phyloP scores from a whole-genome alignment of 2,797 vertebrate species.

The Poecilia picta region DNA sequence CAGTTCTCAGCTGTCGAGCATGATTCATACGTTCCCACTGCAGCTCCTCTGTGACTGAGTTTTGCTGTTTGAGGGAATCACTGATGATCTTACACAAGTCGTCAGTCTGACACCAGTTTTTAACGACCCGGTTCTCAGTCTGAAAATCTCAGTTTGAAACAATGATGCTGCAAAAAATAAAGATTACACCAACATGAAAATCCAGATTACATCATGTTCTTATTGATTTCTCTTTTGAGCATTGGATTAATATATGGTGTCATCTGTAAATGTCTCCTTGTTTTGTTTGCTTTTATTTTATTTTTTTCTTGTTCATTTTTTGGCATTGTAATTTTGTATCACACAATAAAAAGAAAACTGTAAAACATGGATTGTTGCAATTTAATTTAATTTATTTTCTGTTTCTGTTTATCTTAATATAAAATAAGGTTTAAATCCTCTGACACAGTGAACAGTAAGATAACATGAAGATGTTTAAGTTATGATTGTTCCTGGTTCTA shows the following conservation, averaged over 20 bases:
- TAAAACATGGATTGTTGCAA: neutral
- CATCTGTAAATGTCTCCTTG: neutral
- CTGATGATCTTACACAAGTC: neutral
- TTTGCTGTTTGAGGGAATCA: neutral
- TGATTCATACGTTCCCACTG: neutral
- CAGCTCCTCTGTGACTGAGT: neutral
- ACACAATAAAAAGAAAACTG: conserved; percentile 5
- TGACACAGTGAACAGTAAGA: neutral
- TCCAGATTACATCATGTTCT: neutral
- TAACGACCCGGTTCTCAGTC: neutral
- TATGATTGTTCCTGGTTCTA: neutral
- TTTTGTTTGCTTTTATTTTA: neutral
- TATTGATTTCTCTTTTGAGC: neutral
- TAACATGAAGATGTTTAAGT: neutral
- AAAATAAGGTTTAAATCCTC: neutral
- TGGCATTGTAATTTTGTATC: neutral
- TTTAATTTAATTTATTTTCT: neutral
- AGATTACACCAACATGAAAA: neutral
- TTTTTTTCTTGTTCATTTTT: neutral
- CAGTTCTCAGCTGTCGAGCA: neutral
- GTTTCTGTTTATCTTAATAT: neutral
- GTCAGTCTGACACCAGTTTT: neutral
- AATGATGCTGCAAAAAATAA: neutral
- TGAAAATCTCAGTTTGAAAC: neutral
- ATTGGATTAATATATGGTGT: neutral